These are phyloP conservation scores for Paramormyrops kingsleyae DNA, from an alignment of 2,113 vertebrate species.

Conservation along the genomic window DNA sequence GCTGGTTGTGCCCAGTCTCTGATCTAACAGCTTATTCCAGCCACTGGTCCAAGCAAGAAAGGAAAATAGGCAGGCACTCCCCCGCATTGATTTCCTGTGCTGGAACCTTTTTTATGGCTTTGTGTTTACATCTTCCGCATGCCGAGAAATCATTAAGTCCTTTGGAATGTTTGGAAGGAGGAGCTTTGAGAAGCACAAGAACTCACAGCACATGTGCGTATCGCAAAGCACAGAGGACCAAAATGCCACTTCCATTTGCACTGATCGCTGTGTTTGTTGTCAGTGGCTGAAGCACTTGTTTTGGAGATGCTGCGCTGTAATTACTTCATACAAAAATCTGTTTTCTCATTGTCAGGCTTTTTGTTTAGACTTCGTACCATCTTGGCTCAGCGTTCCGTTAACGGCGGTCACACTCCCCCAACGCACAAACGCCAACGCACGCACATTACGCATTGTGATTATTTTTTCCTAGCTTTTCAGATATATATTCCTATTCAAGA, in stretches of 20 bases:
- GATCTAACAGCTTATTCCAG: background rate
- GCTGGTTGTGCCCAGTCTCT: background rate
- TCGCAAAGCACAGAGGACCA: background rate
- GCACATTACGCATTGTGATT: background rate
- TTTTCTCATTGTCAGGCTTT: slow-evolving; percentile 5
- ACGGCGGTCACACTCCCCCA: background rate
- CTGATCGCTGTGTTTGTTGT: background rate
- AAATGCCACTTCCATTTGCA: background rate
- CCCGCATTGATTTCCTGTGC: background rate
- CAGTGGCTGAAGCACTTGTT: slow-evolving; percentile 5
- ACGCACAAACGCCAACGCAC: background rate
- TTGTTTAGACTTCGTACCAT: background rate
- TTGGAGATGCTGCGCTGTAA: background rate
- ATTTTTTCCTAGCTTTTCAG: background rate
- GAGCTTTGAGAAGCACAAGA: background rate
- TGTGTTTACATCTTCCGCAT: background rate
- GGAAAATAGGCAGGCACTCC: no score
- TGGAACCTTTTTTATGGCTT: background rate
- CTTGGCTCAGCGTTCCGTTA: background rate
- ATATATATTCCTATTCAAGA: background rate
- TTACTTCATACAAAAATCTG: background rate
- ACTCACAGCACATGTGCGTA: background rate
- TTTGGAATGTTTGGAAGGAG: background rate
- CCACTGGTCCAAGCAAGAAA: background rate
- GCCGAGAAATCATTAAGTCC: background rate